Evolutionary conservation across 1,140 invertebrate species (phyloP).

Genomic region (Heliconius nattereri): DNA sequence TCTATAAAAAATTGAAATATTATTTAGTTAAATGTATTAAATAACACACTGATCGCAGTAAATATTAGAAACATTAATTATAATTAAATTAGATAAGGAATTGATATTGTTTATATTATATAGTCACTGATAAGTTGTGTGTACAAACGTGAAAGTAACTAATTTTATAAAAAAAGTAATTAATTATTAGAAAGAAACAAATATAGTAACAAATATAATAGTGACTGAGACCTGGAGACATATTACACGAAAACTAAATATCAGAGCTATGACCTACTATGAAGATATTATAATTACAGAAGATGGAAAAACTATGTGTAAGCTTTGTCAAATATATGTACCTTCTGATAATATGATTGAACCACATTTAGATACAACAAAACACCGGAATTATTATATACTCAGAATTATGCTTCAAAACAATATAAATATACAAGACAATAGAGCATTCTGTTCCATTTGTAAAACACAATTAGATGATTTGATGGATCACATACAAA

Average conservation of each 20-base stretch:
- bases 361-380: slow-evolving; percentile 37
- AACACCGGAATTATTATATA: slow-evolving; percentile 41
- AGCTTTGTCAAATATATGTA: slow-evolving; percentile 43
- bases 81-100: too few species aligned
- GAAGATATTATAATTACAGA: slow-evolving; percentile 46
- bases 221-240: neutral
- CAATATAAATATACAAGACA: slow-evolving; percentile 37
- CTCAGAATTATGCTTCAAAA: slow-evolving; percentile 46
- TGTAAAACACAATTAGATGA: slow-evolving; percentile 40
- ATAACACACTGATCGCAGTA: too few species aligned
- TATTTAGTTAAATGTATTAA: too few species aligned
- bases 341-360: slow-evolving; percentile 35
- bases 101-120: too few species aligned
- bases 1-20: too few species aligned
- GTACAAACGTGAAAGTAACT: too few species aligned
- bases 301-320: slow-evolving; percentile 42
- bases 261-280: slow-evolving; percentile 48
- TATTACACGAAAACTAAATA: slow-evolving; percentile 8
- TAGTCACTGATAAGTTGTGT: too few species aligned
- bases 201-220: neutral
- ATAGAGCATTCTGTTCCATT: slow-evolving; percentile 38
- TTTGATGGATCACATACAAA: slow-evolving; percentile 39
- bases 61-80: too few species aligned
- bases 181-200: neutral
- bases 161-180: too few species aligned